These are phyloP conservation scores for Chelmon rostratus DNA, from an alignment of 2,797 vertebrate genomes.

Conservation along the genomic window DNA sequence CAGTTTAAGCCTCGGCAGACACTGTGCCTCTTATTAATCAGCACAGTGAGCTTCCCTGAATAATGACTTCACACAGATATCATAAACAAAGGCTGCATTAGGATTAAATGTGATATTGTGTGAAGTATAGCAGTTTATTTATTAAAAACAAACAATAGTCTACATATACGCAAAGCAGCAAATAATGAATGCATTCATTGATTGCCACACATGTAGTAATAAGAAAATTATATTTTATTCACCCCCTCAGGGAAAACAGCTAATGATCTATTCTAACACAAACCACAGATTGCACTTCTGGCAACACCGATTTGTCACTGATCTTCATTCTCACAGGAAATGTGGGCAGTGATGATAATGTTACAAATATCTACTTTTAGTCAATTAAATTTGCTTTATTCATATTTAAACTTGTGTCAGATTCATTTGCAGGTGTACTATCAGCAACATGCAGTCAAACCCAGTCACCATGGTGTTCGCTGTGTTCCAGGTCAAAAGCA, in stretches of 20 bases:
- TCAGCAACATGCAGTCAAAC: background rate
- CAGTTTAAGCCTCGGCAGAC: background rate
- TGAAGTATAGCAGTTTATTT: constrained; percentile 4
- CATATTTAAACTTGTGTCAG: constrained; percentile 6
- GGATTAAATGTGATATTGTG: constrained; percentile 17
- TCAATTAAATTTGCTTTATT: constrained; percentile 5
- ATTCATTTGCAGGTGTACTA: constrained; percentile 5
- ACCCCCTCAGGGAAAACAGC: constrained; percentile 42
- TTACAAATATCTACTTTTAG: constrained; percentile 24
- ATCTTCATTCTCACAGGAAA: constrained; percentile 32
- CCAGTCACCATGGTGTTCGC: background rate
- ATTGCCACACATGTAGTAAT: constrained; percentile 19
- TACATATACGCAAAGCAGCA: constrained; percentile 25
- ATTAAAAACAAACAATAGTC: constrained; percentile 27
- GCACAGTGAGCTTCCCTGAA: constrained; percentile 8
- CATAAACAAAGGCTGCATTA: background rate
- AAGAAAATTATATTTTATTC: constrained; percentile 51
- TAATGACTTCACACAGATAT: constrained; percentile 21
- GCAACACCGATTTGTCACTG: constrained; percentile 26
- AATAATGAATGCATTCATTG: constrained; percentile 35
- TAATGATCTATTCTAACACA: constrained; percentile 54
- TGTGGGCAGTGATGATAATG: constrained; percentile 14
- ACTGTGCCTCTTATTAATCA: background rate
- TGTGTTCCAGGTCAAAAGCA: background rate
- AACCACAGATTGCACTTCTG: constrained; percentile 39